phyloP scores from a whole-genome alignment of 2,113 vertebrate genomes.

The Morphnarchus princeps region DNA sequence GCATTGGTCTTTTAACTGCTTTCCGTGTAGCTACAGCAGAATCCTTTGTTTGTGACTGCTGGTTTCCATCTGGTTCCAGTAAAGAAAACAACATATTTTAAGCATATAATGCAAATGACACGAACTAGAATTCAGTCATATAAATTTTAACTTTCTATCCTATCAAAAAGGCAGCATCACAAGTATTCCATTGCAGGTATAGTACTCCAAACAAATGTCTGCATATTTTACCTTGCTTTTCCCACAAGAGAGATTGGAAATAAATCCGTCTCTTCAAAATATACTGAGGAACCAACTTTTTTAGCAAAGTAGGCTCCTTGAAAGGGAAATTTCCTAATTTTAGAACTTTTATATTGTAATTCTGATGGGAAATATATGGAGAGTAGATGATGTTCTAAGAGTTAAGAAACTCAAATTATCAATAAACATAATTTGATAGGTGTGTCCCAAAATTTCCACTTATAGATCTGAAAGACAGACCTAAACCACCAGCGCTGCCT shows the following conservation, averaged over 20 bases:
- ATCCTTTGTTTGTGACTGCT: conserved; percentile 74
- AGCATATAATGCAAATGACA: neutral
- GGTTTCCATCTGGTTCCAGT: conserved; percentile 61
- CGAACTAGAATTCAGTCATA: neutral
- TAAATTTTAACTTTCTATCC: neutral
- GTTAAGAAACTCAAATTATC: neutral
- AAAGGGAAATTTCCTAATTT: neutral
- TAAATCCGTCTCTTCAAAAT: neutral
- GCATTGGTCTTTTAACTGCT: conserved; percentile 81
- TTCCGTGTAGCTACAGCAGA: conserved; percentile 75
- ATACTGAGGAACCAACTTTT: neutral
- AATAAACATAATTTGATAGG: neutral
- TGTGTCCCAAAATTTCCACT: neutral
- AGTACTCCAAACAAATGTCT: neutral
- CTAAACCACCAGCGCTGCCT: neutral
- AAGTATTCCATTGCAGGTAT: neutral
- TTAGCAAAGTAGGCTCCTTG: neutral
- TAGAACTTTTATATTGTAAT: neutral
- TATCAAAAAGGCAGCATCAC: neutral
- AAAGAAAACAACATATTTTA: neutral
- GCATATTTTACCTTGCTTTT: neutral
- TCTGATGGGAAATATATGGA: neutral
- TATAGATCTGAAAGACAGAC: neutral
- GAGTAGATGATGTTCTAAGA: neutral
- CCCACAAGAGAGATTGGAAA: neutral